A percentile compares a stretch with the other conserved stretches of the same genome.
Evolutionary conservation across 2,888 invertebrate genomes (phyloP).

Genomic region (Meteorus cinctellus): DNA sequence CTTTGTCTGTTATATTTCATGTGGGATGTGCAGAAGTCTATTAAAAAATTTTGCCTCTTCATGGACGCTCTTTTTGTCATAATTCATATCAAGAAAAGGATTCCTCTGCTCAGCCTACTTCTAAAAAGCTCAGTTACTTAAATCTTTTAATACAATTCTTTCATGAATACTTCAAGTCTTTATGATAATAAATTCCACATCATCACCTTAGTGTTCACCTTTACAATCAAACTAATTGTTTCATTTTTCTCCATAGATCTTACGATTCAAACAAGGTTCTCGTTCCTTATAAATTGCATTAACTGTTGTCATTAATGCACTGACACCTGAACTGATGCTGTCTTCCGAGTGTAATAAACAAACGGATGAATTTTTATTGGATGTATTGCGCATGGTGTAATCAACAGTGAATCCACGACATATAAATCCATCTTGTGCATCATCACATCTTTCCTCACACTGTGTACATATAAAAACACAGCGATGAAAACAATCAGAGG

Average conservation of each 20-base stretch:
- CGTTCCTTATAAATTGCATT: constrained; percentile 85
- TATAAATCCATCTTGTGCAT: constrained; percentile 78
- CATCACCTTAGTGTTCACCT: too few species aligned
- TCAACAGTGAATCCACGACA: constrained; percentile 82
- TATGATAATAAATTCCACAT: too few species aligned
- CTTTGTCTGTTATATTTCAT: too few species aligned
- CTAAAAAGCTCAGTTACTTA: too few species aligned
- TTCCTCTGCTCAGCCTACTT: too few species aligned
- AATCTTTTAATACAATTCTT: too few species aligned
- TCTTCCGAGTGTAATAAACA: constrained; percentile 89
- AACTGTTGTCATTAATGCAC: constrained; percentile 77
- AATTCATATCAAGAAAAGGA: too few species aligned
- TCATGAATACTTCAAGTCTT: too few species aligned
- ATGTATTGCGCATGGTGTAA: constrained; percentile 55
- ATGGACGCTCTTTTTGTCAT: too few species aligned
- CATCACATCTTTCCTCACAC: constrained; percentile 78
- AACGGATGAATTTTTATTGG: constrained; percentile 57
- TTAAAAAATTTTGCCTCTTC: too few species aligned
- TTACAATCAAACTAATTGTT: too few species aligned
- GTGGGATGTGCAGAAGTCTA: too few species aligned
- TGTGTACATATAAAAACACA: constrained; percentile 50
- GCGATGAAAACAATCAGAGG: neutral
- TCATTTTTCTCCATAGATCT: constrained; percentile 60
- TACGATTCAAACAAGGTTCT: constrained; percentile 89
- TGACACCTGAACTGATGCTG: constrained; percentile 85